These are phyloP conservation scores for Drosophila prosaltans DNA, from an alignment of 1,140 invertebrate species.

Conservation along the genomic window DNA sequence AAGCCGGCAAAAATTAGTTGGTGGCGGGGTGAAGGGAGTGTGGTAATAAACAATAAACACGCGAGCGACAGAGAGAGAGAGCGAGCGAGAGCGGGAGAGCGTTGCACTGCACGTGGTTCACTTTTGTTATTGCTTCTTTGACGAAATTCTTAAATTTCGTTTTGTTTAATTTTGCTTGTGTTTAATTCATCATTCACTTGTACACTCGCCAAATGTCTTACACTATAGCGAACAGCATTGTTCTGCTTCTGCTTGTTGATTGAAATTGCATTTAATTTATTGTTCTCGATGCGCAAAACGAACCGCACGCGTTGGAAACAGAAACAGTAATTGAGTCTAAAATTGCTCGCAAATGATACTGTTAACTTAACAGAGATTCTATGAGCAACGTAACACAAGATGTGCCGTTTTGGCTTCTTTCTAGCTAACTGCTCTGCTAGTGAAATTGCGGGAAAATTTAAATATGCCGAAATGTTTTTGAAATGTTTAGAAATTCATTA, in stretches of 20 bases:
- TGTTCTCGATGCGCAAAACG: conserved; percentile 1
- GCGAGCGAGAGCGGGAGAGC: not conserved
- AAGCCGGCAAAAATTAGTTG: not conserved
- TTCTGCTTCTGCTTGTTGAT: not conserved
- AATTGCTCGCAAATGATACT: too few relatives aligned
- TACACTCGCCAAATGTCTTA: not conserved
- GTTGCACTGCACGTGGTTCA: conserved; percentile 2
- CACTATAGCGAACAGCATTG: not conserved
- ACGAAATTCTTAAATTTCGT: not conserved
- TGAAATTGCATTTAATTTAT: conserved; percentile 8
- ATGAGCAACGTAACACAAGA: too few relatives aligned
- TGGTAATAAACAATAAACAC: not conserved
- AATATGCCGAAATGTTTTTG: too few relatives aligned
- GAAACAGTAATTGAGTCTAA: conserved; percentile 3
- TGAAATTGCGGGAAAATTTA: too few relatives aligned
- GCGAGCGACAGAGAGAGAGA: not conserved
- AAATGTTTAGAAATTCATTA: too few relatives aligned
- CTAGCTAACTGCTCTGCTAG: too few relatives aligned
- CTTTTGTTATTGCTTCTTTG: conserved; percentile 4
- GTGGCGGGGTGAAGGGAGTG: not conserved
- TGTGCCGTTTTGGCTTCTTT: too few relatives aligned
- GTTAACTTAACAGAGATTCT: too few relatives aligned
- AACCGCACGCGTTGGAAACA: conserved; percentile 10
- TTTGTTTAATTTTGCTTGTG: not conserved
- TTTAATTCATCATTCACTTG: not conserved